Percentiles rank a stretch among this genome's conserved stretches.
These are phyloP conservation scores for Synergus laeviventris DNA, from an alignment of 2,888 invertebrate genomes.

Conservation along the genomic window DNA sequence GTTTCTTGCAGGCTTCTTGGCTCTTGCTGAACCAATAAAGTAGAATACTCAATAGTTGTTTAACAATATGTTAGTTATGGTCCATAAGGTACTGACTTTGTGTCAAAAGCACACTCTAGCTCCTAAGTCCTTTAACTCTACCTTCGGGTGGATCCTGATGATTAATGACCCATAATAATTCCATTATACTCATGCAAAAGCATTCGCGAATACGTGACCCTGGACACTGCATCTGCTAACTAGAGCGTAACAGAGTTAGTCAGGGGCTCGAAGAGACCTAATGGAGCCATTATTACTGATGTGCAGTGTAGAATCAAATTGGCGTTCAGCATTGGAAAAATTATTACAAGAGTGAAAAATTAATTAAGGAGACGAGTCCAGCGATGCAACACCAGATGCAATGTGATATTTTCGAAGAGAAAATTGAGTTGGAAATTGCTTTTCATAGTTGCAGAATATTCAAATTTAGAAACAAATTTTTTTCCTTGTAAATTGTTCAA, in stretches of 20 bases:
- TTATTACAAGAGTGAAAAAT: slow-evolving; percentile 12
- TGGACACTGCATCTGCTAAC: slow-evolving; percentile 35
- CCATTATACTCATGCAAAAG: slow-evolving; percentile 26
- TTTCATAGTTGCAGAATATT: neutral
- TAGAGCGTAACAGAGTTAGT: slow-evolving; percentile 31
- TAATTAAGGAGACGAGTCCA: slow-evolving; percentile 11
- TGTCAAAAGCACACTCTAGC: neutral
- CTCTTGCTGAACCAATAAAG: neutral
- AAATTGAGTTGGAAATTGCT: neutral
- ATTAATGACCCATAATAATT: slow-evolving; percentile 25
- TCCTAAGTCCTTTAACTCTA: neutral
- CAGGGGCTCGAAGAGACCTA: slow-evolving; percentile 15
- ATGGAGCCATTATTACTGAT: slow-evolving; percentile 29
- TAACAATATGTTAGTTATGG: neutral
- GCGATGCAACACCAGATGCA: neutral
- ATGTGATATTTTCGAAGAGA: slow-evolving; percentile 1
- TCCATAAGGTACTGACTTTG: neutral
- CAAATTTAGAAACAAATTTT: neutral
- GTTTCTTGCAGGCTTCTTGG: neutral
- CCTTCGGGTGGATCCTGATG: neutral
- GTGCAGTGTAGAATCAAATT: slow-evolving; percentile 22
- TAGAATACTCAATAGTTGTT: neutral
- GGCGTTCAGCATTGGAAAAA: slow-evolving; percentile 34
- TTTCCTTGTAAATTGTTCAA: neutral
- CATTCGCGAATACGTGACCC: slow-evolving; percentile 25